Evolutionary conservation across 2,113 vertebrate genomes (phyloP), one percentile per base, ranked within the genome.

Genomic region (Engraulis encrasicolus): DNA sequence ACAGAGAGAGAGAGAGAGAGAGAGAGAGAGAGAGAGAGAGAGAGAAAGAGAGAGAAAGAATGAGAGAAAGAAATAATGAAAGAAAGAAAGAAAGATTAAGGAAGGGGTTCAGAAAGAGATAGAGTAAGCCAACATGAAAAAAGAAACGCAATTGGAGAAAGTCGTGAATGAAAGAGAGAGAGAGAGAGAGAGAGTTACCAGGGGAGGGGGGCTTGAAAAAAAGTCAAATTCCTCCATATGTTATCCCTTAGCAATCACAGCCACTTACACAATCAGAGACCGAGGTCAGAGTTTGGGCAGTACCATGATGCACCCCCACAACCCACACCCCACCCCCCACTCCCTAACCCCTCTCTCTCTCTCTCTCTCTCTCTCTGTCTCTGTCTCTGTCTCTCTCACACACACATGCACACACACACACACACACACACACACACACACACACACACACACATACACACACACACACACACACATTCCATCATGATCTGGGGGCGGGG

Each of bases 181-280:
- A 58, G 54, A 58, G 12, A 52, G 50, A 52, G 11, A 17, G 17
- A 58, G 1, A 58, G 1, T n/a, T n/a, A 23, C n/a, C n/a, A n/a
- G n/a, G n/a, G n/a, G n/a, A n/a, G n/a, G n/a, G n/a, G n/a, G n/a
- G n/a, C n/a, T n/a, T n/a, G n/a, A 20, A 58, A n/a, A 58, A 58
- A n/a, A 58, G 54, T 7, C 20, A n/a, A 58, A 91, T 31, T 40
- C 83, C 91, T 80, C 89, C 92, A 91, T 94, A 92, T 94, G 94
- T 94, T 91, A 91, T 85, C 91, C 91, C 87, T 93, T 92, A 94
- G 92, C 92, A 89, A 84, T 90, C 90, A 87, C 50, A 82, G 78
- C 84, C 86, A 18, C 40, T 84, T 77, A 27, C 66, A 87, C 87
- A 85, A 85, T 90, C 86, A 85, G 87, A 84, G 80, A 77, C 52